Evolutionary conservation across 1,140 invertebrate genomes (phyloP), one percentile per base, ranked within the genome.

Genomic region (Asbolus verrucosus): DNA sequence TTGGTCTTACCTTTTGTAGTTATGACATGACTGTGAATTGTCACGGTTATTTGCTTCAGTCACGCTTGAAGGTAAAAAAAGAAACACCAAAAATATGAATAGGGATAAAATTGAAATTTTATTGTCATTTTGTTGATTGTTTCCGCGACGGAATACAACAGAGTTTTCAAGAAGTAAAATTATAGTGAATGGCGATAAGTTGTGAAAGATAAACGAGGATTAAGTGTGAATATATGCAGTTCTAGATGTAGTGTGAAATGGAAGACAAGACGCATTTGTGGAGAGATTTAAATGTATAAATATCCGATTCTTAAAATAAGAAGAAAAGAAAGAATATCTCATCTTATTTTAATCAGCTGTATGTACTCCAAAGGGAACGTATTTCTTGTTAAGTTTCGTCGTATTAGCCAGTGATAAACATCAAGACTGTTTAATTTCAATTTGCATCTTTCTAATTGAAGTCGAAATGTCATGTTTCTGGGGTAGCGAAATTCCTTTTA

Each of bases 371-470:
- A 41, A 63, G 19, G 19, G 61, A 30, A 8, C 14, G 61, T 39
- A 63, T 63, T 63, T 39, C 61, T 63, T 63, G 27, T 39, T 63
- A 63, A 63, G 39, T 63, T 63, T 30, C 30, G 24, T 63, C 14
- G 33, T 39, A 63, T 63, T 63, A 63, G 11, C 33, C 61, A 5
- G n/a, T 31, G 31, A 62, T 59, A 59, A 62, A 63, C 16, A 15
- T 13, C 6, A n/a, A 62, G 31, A 63, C 16, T 39, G 33, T 63
- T 63, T 63, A 39, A 63, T 63, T 63, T 63, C 36, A 63, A 63
- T 63, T 54, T 54, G 21, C 33, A 63, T 41, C 36, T 63, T 63
- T 63, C 61, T 63, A 63, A 63, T 39, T 63, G 61, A 63, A 63
- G 61, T 63, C 18, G 39, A 63, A 62, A 63, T 41, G 31, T 63